A percentile compares a stretch with the other conserved stretches of the same genome.
These are phyloP conservation scores for Ploceus nigricollis DNA, from an alignment of 2,113 vertebrate species.

Conservation along the genomic window DNA sequence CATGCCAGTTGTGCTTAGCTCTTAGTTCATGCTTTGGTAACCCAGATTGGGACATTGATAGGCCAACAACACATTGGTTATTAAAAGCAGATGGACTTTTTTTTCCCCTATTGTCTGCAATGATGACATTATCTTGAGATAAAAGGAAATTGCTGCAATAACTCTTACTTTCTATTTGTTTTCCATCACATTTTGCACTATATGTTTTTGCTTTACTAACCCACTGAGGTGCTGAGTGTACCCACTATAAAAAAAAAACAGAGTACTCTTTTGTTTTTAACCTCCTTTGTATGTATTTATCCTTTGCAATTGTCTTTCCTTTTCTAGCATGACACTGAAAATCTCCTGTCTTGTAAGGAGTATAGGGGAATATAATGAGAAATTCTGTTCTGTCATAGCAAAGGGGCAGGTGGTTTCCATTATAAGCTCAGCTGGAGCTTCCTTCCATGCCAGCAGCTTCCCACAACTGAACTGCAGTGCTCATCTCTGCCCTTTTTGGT, in stretches of 20 bases:
- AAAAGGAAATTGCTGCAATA: constrained; percentile 41
- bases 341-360: background rate
- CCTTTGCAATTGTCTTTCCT: background rate
- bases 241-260: background rate
- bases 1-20: background rate
- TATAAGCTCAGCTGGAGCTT: constrained; percentile 43
- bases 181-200: constrained; percentile 26
- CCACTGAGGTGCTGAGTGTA: background rate
- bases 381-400: background rate
- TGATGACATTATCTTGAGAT: constrained; percentile 39
- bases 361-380: background rate
- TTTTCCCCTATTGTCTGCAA: background rate
- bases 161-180: constrained; percentile 18
- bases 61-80: background rate
- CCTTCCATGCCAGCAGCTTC: constrained; percentile 45
- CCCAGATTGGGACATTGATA: background rate
- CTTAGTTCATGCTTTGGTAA: background rate
- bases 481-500: constrained; percentile 2
- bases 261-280: background rate
- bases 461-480: background rate
- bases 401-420: constrained; percentile 32
- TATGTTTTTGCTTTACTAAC: constrained; percentile 13
- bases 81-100: constrained; percentile 22
- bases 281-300: background rate
- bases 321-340: background rate